Base-by-base conservation (phyloP, 2,888 invertebrate genomes). In the Chloroclysta siterata region DNA sequence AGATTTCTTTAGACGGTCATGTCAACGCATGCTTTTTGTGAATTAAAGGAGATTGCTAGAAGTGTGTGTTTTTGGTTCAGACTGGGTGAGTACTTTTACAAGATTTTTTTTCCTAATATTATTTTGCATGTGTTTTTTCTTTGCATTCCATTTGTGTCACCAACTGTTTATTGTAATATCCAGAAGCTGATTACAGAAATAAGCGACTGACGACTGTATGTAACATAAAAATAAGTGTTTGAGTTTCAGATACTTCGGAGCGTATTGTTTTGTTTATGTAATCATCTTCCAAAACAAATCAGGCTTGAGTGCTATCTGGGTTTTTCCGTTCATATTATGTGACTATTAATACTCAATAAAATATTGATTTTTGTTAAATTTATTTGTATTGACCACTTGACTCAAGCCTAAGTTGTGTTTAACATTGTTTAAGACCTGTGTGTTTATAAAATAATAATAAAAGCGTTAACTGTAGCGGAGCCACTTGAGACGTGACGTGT, bases 1-100 rank as follows among this genome's bases (percentile, higher is more conserved):
- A 90, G 90, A 85, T 89, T 87, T 80, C 73, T 77, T 66, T 57
- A 17, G 47, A 54, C 51, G 36, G 14, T 44, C 29, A 53, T 36
- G 14, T 29, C 29, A 48, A 36, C 39, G 70, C 72, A 70, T 72
- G 70, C n/a, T 42, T 65, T 66, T 52, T 60, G 47, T 62, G 48
- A 41, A 48, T 66, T 58, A 60, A 54, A 55, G 17, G 13, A 52
- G 60, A 63, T 52, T 63, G 52, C 44, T 60, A 55, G n/a, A 52
- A 57, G 65, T 66, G 47, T 55, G 44, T 53, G 14, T 42, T 58
- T 51, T 62, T 5, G 39, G 11, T 52, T 60, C 55, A 10, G 47
- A 22, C 29, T 28, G 17, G 68, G 65, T 68, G 62, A 53, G 53
- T 66, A 51, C 36, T 33, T 51, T 14, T 51, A 51, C 51, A 36